Base-by-base conservation (phyloP, 2,797 vertebrate genomes). In the Nasua narica region DNA sequence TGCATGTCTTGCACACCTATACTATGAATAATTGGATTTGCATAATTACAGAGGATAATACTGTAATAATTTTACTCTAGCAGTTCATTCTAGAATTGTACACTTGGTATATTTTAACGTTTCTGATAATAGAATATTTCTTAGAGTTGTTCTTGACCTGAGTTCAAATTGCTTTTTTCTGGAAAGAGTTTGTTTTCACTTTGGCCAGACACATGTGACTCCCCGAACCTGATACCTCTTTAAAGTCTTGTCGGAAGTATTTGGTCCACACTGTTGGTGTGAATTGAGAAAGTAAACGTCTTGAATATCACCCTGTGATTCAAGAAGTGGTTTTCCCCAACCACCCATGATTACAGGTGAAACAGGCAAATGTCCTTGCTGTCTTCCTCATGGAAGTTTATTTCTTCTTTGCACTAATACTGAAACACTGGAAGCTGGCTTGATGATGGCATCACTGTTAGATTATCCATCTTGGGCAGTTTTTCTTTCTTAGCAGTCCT, bases 401-500 rank as follows among this genome's bases (percentile, higher is more conserved):
- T 74, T 82, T 94, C n/a, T 88, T 12, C 4, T 43, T 69, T 78
- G 10, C 7, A 50, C 18, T n/a, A 35, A 37, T 23, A 5, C 10
- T 43, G 32, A 77, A 58, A 25, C 29, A 35, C 1, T 21, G 29
- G 19, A 6, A 54, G 0, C n/a, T 27, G n/a, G 7, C 27, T 43
- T 72, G 6, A 78, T 54, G 37, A 18, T 76, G 35, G 32, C 46
- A 65, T n/a, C 7, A 21, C 15, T 21, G 23, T 48, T 37, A 43
- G 2, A 67, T 2, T 37, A 27, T 16, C 15, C 29, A 52, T 76
- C 14, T 35, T 11, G 43, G 25, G 21, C 3, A 78, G 13, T 69
- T 87, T 91, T 93, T 88, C 29, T 95, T 86, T 72, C 65, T 90
- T 52, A 92, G 76, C 13, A 85, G 29, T 50, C 74, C 40, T 58